Conservation (phyloP, 2,113 vertebrate genomes). For the Brachypteracias leptosomus region DNA sequence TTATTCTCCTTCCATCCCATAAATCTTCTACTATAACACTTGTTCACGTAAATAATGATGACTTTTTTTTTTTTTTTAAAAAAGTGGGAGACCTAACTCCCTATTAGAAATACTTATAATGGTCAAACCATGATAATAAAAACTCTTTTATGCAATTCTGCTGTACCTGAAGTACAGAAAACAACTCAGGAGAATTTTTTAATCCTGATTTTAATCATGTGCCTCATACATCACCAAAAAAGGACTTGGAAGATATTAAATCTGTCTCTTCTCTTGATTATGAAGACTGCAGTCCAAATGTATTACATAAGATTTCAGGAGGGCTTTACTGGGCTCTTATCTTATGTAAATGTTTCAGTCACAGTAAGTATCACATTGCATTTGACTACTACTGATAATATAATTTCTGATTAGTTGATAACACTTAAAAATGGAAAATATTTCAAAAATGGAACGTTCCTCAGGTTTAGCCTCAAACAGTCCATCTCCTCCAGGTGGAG, state of each 20-base stretch:
- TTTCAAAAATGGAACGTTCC: not conserved
- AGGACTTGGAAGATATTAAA: not conserved
- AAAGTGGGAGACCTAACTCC: not conserved
- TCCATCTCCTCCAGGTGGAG: rapidly evolving
- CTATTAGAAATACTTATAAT: not conserved
- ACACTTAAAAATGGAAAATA: not conserved
- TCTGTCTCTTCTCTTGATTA: not conserved
- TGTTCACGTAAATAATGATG: not conserved
- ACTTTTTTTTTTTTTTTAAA: not conserved
- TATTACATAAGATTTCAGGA: not conserved
- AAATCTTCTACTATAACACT: not conserved
- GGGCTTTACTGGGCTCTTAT: not conserved
- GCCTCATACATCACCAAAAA: not conserved
- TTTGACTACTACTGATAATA: not conserved
- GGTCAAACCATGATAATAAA: not conserved
- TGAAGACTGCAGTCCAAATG: not conserved
- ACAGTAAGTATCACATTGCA: not conserved
- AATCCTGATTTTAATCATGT: not conserved
- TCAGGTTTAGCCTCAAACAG: not conserved
- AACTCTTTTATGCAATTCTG: not conserved
- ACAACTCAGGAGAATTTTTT: not conserved
- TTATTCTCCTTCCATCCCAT: not conserved
- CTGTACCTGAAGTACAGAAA: not conserved
- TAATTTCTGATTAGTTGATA: not conserved
- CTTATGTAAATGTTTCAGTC: not conserved